These are phyloP conservation scores for Lamellibrachia luymesi DNA, from an alignment of 1,140 invertebrate genomes.

Conservation along the genomic window DNA sequence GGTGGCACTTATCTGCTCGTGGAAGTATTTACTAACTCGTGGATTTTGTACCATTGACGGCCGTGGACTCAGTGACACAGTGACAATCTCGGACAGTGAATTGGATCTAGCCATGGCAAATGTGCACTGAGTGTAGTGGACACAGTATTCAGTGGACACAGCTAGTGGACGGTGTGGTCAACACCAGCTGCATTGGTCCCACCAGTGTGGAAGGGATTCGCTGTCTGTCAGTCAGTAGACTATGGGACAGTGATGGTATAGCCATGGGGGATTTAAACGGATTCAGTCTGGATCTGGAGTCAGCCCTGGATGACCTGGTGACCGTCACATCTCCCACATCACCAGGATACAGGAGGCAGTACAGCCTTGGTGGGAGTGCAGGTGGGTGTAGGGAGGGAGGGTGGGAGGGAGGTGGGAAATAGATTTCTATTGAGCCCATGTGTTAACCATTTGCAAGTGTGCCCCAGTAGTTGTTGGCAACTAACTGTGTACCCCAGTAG, in stretches of 20 bases:
- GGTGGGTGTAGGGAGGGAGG: background rate
- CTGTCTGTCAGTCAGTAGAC: background rate
- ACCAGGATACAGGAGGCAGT: background rate
- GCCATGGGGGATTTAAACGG: background rate
- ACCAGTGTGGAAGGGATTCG: no score
- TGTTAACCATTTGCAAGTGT: background rate
- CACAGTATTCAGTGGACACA: background rate
- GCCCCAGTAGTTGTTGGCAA: background rate
- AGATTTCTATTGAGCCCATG: no score
- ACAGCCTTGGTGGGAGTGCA: background rate
- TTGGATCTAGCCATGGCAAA: background rate
- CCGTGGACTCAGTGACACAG: background rate
- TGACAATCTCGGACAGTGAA: background rate
- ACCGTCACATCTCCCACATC: background rate
- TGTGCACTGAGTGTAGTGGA: background rate
- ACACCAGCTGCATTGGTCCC: background rate
- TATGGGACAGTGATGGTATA: background rate
- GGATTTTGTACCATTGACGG: background rate
- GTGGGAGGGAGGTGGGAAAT: background rate
- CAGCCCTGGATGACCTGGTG: background rate
- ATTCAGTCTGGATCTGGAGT: background rate
- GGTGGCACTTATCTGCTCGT: background rate
- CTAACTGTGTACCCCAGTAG: background rate
- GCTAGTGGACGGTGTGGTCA: background rate
- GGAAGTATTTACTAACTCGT: background rate